phyloP scores from a whole-genome alignment of 2,113 vertebrate genomes.

The Hassar affinis region DNA sequence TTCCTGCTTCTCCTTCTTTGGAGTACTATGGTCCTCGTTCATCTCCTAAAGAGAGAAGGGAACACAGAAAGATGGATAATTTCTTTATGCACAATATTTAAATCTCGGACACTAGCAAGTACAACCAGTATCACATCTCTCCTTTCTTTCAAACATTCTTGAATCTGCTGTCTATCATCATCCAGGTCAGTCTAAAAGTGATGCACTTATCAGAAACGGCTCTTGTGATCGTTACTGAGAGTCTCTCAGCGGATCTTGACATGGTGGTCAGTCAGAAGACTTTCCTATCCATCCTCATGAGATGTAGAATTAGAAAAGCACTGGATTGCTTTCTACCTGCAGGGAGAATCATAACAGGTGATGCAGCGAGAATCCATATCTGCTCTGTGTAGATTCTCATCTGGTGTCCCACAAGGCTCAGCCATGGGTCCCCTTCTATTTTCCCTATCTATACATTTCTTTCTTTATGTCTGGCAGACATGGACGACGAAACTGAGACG shows the following conservation, averaged over 20 bases:
- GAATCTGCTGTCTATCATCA: no score
- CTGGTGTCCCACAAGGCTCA: conserved; percentile 5
- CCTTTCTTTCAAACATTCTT: background rate
- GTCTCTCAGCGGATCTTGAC: background rate
- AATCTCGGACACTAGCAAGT: background rate
- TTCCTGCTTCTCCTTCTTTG: conserved; percentile 98
- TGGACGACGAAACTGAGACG: background rate
- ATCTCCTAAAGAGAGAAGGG: conserved; percentile 78
- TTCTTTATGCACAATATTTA: background rate
- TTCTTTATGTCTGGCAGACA: background rate
- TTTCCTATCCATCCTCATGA: background rate
- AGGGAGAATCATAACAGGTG: background rate
- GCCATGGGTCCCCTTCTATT: background rate
- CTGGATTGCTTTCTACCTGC: background rate
- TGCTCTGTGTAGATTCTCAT: background rate
- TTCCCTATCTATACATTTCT: background rate
- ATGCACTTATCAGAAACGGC: background rate
- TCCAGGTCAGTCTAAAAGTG: background rate
- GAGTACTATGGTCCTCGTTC: conserved; percentile 98
- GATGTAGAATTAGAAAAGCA: background rate
- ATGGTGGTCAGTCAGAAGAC: background rate
- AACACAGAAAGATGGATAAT: background rate
- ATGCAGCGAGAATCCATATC: background rate
- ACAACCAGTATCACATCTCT: background rate
- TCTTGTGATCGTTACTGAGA: background rate